Base-by-base conservation (phyloP, 1,140 invertebrate genomes). In the Dolichoris vasculosae region DNA sequence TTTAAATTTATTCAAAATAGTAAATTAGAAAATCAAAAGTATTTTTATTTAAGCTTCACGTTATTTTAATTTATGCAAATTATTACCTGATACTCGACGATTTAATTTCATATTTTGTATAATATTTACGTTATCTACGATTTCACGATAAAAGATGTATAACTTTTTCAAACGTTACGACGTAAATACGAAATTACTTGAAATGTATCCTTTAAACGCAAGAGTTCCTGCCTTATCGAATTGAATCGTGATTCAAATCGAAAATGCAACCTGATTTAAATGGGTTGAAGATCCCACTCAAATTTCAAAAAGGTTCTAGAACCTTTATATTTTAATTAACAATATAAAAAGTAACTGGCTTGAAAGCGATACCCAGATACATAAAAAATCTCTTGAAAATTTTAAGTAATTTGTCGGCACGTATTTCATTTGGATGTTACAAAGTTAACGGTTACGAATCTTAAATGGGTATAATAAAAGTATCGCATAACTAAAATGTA, bases 1-100 rank as follows among this genome's bases (percentile, higher is more conserved):
- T 91, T 90, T 88, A 76, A 77, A 85, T 87, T 64, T 80, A 86
- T 59, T 86, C 80, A 85, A 75, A 55, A 64, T 71, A 83, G 64
- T 81, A 71, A 6, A 71, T 69, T 51, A 82, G 15, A 30, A 23
- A 6, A 73, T n/a, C n/a, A 48, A 86, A 86, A 46, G 82, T 82
- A 38, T 64, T 79, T 63, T 43, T 30, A 82, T 15, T 20, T 38
- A 32, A 82, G n/a, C 55, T 48, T 3, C n/a, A 38, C 20, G 6
- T 40, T 69, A 0, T 69, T 64, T 64, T 9, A 80, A 80, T 46
- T 67, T 67, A 80, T 51, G 63, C 43, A 81, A 73, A 73, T 73
- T 73, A 73, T 73, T 43, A 80, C 64, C 17, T 3, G 43, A 51
- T 69, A 51, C 38, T 81, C 64, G 32, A 81, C 6, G 51, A 23